Evolutionary conservation across 2,113 vertebrate genomes (phyloP).

Genomic region (Channa argus): DNA sequence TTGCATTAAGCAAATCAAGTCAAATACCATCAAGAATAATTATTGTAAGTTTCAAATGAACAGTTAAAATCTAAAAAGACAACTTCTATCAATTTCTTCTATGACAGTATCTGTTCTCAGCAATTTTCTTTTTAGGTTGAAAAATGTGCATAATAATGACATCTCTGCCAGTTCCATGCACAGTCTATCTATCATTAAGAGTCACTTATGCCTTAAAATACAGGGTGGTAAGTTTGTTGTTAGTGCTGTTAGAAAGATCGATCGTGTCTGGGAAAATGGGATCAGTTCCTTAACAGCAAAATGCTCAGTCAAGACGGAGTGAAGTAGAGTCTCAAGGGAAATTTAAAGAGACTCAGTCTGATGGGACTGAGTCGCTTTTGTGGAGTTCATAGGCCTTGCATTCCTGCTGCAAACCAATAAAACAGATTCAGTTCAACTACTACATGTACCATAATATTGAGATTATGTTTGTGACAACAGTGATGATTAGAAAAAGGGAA

Average conservation of each 20-base stretch:
- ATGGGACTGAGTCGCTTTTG: constrained; percentile 42
- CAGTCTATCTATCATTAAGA: constrained; percentile 20
- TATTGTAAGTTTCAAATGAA: neutral
- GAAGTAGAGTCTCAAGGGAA: constrained; percentile 49
- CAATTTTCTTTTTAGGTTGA: neutral
- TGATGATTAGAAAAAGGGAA: constrained; percentile 8
- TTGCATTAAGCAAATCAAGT: constrained; percentile 2
- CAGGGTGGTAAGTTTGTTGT: constrained; percentile 15
- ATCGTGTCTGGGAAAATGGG: constrained; percentile 39
- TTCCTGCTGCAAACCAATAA: constrained; percentile 45
- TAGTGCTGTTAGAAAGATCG: constrained; percentile 37
- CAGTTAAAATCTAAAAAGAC: neutral
- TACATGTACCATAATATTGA: neutral
- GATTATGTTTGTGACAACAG: constrained; percentile 9
- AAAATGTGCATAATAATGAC: neutral
- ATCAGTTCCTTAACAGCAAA: constrained; percentile 54
- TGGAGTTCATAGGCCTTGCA: constrained; percentile 10
- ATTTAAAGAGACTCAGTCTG: constrained; percentile 49
- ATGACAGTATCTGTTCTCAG: constrained; percentile 5
- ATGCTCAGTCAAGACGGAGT: constrained; percentile 39
- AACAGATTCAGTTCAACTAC: constrained; percentile 17
- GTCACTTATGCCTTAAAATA: constrained; percentile 20
- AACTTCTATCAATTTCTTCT: neutral
- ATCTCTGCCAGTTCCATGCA: neutral
- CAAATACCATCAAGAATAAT: neutral